Evolutionary conservation across 64 coral and sea anemone genomes (phyloP), one percentile per base, ranked within the genome.

Genomic region (Montipora sp.): DNA sequence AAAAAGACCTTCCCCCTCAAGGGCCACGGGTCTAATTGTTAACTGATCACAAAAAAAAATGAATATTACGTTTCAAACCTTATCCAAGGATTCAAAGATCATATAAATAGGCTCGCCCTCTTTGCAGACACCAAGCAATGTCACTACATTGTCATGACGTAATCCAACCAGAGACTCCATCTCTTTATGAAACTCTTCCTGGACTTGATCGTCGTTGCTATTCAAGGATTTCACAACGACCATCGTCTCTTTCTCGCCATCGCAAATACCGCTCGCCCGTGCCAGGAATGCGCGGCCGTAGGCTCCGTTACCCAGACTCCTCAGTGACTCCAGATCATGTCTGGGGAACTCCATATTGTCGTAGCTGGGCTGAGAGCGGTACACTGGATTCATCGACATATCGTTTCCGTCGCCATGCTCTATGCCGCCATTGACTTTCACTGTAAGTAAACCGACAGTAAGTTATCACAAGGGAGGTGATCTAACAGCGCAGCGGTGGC

Each of bases 81-180:
- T 96, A 82, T 99, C 98, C 23, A 89, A 51, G 18, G 90, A 96
- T 80, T 99, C 98, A 77, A 96, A 99, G 65, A 99, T 99, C 98
- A 99, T 96, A 43, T 92, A 96, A 44, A 90, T 71, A 0, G 98
- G 98, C 5, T 94, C 94, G 3, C 84, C 94, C n/a, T 99, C 98
- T 16, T 71, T 87, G 75, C 98, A 99, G 8, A 99, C 89, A 36
- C 98, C 98, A 2, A 99, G 80, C 53, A 99, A 59, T 50, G 84
- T 80, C 3, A 94, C 86, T 24, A 99, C 89, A 94, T 96, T 94
- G 19, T 87, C 77, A 19, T 96, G 94, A 8, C 83, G 51, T 75
- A 99, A 77, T 19, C 81, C 82, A 7, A 77, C 84, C 20, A 99
- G 67, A n/a, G 83, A 72, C 1, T 91, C 92, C 80, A 99, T 92